phyloP scores from a whole-genome alignment of 1,140 invertebrate genomes.

The Apis mellifera region DNA sequence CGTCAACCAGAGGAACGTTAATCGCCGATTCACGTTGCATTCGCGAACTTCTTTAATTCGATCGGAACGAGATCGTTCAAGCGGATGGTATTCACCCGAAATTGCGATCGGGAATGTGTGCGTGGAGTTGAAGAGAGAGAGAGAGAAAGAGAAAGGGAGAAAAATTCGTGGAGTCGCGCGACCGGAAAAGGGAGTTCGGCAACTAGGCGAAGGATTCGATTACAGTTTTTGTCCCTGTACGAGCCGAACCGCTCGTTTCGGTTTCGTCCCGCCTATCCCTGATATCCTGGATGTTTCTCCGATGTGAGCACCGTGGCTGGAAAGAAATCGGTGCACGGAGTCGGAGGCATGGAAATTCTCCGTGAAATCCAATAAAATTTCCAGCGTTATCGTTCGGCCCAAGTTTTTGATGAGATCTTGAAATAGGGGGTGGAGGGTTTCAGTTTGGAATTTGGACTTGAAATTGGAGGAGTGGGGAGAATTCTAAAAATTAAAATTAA shows the following conservation, averaged over 20 bases:
- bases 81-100: too few species aligned
- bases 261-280: background rate
- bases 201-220: slow-evolving; percentile 26
- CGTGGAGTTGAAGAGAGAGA: background rate
- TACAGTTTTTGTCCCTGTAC: slow-evolving; percentile 26
- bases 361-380: background rate
- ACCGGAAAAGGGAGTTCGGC: slow-evolving; percentile 15
- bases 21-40: too few species aligned
- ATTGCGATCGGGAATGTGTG: too few species aligned
- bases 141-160: background rate
- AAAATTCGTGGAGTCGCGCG: slow-evolving; percentile 25
- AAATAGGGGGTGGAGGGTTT: too few species aligned
- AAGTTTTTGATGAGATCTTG: too few species aligned
- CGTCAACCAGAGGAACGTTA: too few species aligned
- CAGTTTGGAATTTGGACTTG: too few species aligned
- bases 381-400: background rate
- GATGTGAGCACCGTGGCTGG: background rate
- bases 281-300: slow-evolving; percentile 3
- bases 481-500: too few species aligned
- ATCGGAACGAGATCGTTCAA: too few species aligned
- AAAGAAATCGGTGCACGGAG: background rate
- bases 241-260: slow-evolving; percentile 4
- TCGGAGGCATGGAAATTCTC: background rate
- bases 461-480: too few species aligned
- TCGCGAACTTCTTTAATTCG: too few species aligned